Percentiles rank a stretch among this genome's conserved stretches.
Evolutionary conservation across 2,888 invertebrate species (phyloP).

Genomic region (Hermodice carunculata): DNA sequence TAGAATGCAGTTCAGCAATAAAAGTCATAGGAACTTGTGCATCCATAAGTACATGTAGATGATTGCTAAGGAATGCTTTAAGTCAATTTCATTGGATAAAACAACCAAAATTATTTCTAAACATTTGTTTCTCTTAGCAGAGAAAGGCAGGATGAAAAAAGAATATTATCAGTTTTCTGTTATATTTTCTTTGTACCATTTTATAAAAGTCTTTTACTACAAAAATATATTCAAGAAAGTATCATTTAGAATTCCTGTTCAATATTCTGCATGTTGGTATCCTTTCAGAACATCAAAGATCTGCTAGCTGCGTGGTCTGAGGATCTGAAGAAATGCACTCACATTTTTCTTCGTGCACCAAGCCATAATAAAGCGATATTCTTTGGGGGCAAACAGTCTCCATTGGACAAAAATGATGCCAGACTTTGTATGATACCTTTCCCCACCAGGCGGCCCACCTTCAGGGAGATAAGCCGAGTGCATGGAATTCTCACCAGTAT

Average conservation of each 20-base stretch:
- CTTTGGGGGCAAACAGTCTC: slow-evolving; percentile 81
- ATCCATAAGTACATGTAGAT: no score
- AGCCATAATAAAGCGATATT: slow-evolving; percentile 79
- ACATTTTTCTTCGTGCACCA: slow-evolving; percentile 83
- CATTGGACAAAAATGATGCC: slow-evolving; percentile 71
- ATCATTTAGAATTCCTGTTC: not conserved
- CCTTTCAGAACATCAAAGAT: slow-evolving; percentile 80
- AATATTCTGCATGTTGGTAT: not conserved
- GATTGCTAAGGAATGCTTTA: no score
- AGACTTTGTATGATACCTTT: slow-evolving; percentile 77
- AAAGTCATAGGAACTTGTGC: no score
- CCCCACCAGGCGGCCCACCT: slow-evolving; percentile 85
- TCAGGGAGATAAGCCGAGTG: slow-evolving; percentile 83
- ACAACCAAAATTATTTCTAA: no score
- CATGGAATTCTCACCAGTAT: slow-evolving; percentile 74
- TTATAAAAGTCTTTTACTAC: no score
- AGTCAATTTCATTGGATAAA: no score
- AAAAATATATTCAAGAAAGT: no score
- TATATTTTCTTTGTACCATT: no score
- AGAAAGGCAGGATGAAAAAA: no score
- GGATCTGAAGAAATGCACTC: slow-evolving; percentile 77
- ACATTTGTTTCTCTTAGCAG: no score
- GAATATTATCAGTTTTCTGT: no score
- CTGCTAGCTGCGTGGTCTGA: slow-evolving; percentile 79
- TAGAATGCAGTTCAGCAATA: no score